phyloP scores from a whole-genome alignment of 2,113 vertebrate species.

The Telmatochromis sp. region DNA sequence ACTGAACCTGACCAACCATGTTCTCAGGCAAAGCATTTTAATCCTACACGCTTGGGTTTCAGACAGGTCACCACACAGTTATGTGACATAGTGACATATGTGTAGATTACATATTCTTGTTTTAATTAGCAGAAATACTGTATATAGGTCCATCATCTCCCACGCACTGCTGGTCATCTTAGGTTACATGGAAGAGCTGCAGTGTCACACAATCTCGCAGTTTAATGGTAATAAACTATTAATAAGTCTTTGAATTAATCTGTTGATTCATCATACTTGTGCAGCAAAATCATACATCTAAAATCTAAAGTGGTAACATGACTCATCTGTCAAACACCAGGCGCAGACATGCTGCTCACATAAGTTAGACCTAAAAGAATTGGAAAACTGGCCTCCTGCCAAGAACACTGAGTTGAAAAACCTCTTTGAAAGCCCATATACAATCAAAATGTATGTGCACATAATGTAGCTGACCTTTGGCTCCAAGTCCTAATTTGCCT shows the following conservation, averaged over 20 bases:
- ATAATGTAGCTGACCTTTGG: not conserved
- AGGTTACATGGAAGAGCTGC: slow-evolving; percentile 44
- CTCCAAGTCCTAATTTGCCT: not conserved
- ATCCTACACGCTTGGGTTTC: slow-evolving; percentile 65
- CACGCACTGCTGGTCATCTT: slow-evolving; percentile 21
- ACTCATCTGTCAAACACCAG: slow-evolving; percentile 36
- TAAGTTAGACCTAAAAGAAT: not conserved
- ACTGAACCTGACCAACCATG: slow-evolving; percentile 36
- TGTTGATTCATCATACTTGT: slow-evolving; percentile 34
- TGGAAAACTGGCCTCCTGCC: not conserved
- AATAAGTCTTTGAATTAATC: slow-evolving; percentile 45
- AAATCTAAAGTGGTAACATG: slow-evolving; percentile 33
- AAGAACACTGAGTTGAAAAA: not conserved
- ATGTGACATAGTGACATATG: slow-evolving; percentile 64
- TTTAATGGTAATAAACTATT: slow-evolving; percentile 55
- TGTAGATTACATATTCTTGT: slow-evolving; percentile 66
- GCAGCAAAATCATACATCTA: slow-evolving; percentile 12
- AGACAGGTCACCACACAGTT: slow-evolving; percentile 60
- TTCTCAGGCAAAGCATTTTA: slow-evolving; percentile 68
- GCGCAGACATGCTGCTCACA: not conserved
- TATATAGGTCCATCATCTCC: slow-evolving; percentile 25
- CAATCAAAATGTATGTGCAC: not conserved
- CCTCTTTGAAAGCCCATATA: not conserved
- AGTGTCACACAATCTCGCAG: slow-evolving; percentile 38
- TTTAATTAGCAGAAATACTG: slow-evolving; percentile 65